These are phyloP conservation scores for Seira sanloemensis DNA, from an alignment of 2,888 invertebrate species.

Conservation along the genomic window DNA sequence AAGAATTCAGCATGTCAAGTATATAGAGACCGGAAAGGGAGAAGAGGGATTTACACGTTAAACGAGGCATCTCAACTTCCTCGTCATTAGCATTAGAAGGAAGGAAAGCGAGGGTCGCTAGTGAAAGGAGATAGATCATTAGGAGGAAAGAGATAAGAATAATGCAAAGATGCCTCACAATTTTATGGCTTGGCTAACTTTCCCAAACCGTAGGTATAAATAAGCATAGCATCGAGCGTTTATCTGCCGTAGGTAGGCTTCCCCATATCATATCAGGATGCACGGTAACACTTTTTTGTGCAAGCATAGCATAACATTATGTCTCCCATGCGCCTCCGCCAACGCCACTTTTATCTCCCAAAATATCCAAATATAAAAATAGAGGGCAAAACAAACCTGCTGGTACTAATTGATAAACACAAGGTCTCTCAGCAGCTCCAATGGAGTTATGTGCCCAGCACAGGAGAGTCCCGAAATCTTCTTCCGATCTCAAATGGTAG, in stretches of 20 bases:
- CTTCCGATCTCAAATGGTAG: slow-evolving; percentile 73
- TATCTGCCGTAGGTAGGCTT: neutral
- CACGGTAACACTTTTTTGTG: neutral
- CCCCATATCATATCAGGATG: neutral
- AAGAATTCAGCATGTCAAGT: neutral
- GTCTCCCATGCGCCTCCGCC: neutral
- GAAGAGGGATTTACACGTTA: neutral
- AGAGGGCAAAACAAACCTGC: slow-evolving; percentile 70
- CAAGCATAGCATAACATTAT: neutral
- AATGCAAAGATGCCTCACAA: neutral
- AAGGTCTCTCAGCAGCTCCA: slow-evolving; percentile 73
- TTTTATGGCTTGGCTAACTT: neutral
- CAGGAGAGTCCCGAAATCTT: slow-evolving; percentile 74
- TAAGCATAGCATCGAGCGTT: neutral
- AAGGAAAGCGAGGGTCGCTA: slow-evolving; percentile 5
- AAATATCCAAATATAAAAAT: neutral
- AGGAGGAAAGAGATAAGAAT: slow-evolving; percentile 48
- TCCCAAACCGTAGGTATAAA: neutral
- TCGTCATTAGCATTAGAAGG: neutral
- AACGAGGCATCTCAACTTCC: neutral
- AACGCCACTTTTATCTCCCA: neutral
- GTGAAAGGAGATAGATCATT: slow-evolving; percentile 39
- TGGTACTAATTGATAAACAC: slow-evolving; percentile 74
- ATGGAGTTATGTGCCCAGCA: slow-evolving; percentile 74
- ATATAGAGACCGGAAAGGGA: neutral